Conservation (phyloP, 2,113 vertebrate species). For the Perca schrenkii region DNA sequence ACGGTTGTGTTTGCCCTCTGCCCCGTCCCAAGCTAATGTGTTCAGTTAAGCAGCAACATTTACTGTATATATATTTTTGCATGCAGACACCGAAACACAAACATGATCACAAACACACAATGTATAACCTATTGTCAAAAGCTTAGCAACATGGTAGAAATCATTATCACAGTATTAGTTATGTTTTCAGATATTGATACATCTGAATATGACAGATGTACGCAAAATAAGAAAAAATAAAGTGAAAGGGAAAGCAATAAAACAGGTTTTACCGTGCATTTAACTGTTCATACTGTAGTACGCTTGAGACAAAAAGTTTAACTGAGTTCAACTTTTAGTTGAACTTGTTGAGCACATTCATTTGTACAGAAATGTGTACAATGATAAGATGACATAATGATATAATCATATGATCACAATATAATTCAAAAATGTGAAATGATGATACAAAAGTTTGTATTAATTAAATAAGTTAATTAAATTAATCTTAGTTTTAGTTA, state of each 20-base stretch:
- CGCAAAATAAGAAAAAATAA: not conserved
- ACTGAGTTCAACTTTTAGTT: not conserved
- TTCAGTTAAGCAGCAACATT: not conserved
- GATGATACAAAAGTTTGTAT: not conserved
- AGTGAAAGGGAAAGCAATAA: not conserved
- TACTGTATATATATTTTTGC: not conserved
- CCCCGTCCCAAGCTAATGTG: not conserved
- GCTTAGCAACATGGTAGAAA: not conserved
- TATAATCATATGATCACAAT: no score
- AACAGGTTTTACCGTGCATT: not conserved
- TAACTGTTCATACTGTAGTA: not conserved
- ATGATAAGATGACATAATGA: not conserved
- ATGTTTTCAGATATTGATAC: not conserved
- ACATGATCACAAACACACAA: not conserved
- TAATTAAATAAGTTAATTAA: no score
- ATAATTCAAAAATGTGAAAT: not conserved
- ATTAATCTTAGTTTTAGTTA: no score
- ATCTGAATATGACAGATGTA: not conserved
- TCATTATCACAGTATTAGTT: not conserved
- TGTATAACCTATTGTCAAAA: not conserved
- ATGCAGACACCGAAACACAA: not conserved
- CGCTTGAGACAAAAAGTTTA: not conserved
- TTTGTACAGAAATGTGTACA: not conserved
- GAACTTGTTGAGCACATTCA: no score
- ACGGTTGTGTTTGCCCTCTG: slow-evolving; percentile 11